Evolutionary conservation across 1,140 invertebrate species (phyloP).

Genomic region (Pseudomyrmex gracilis): DNA sequence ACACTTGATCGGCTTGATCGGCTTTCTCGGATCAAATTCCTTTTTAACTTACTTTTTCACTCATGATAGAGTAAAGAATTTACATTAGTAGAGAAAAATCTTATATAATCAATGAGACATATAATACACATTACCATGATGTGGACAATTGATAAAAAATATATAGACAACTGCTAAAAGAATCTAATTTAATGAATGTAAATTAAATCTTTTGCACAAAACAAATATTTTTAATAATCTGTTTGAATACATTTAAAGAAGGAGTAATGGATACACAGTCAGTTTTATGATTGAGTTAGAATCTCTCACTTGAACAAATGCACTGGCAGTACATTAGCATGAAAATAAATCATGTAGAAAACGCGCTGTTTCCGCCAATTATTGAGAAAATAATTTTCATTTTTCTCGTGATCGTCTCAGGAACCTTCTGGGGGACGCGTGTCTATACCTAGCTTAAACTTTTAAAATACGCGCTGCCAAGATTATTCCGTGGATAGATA

Average conservation of each 20-base stretch:
- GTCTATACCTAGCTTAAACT: constrained; percentile 11
- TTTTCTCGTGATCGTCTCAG: constrained; percentile 4
- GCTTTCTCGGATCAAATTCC: too few species aligned
- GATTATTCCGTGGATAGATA: constrained; percentile 52
- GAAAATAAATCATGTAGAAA: constrained; percentile 22
- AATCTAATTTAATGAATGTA: background rate
- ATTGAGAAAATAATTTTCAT: constrained; percentile 22
- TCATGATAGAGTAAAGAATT: too few species aligned
- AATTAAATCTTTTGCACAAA: background rate
- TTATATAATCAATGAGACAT: background rate
- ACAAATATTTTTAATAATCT: background rate
- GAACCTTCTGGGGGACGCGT: background rate
- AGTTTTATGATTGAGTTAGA: constrained; percentile 2
- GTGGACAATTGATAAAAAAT: constrained; percentile 1
- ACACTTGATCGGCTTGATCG: too few species aligned
- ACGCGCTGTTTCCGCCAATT: background rate
- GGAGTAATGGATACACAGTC: background rate
- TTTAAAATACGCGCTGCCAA: constrained; percentile 58
- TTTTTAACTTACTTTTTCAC: too few species aligned
- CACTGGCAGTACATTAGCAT: background rate
- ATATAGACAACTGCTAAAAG: background rate
- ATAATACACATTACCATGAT: background rate
- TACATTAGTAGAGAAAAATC: too few species aligned
- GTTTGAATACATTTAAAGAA: background rate
- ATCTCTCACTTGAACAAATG: background rate